Conservation (phyloP, 2,888 invertebrate species). For the Cloeon dipterum region DNA sequence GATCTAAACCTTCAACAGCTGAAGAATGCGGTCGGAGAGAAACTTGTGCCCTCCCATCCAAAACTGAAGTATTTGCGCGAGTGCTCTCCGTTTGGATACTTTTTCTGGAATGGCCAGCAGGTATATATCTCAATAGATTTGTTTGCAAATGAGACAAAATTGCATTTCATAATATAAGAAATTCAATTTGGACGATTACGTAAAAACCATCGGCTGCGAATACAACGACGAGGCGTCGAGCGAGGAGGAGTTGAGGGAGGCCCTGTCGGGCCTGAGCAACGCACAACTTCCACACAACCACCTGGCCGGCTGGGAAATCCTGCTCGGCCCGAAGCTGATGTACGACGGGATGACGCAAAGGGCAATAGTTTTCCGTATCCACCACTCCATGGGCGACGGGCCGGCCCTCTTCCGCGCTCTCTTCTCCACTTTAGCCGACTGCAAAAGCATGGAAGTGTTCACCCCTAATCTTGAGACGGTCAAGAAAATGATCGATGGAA, state of each 20-base stretch:
- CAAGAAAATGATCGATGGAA: too few species aligned
- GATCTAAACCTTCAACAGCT: slow-evolving; percentile 5
- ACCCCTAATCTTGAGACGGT: too few species aligned
- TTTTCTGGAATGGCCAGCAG: slow-evolving; percentile 22
- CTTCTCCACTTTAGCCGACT: slow-evolving; percentile 22
- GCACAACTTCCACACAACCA: slow-evolving; percentile 22
- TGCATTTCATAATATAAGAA: too few species aligned
- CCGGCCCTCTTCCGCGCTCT: slow-evolving; percentile 24
- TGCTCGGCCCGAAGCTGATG: slow-evolving; percentile 16
- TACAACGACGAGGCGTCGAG: slow-evolving; percentile 10
- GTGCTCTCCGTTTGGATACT: slow-evolving; percentile 23
- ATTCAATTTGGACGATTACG: too few species aligned
- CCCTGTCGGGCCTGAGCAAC: slow-evolving; percentile 20
- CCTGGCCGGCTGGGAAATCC: slow-evolving; percentile 25
- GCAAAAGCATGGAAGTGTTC: too few species aligned
- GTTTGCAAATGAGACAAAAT: neutral
- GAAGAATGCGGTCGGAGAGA: neutral
- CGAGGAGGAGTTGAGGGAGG: slow-evolving; percentile 16
- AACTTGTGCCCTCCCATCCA: neutral
- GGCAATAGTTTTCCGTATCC: slow-evolving; percentile 26
- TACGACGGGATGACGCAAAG: slow-evolving; percentile 13
- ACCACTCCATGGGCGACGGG: slow-evolving; percentile 30
- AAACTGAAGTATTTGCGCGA: slow-evolving; percentile 11
- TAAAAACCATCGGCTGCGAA: too few species aligned
- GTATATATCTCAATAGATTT: too few species aligned